phyloP scores from a whole-genome alignment of 2,888 invertebrate species.

The Pheosia tremula region DNA sequence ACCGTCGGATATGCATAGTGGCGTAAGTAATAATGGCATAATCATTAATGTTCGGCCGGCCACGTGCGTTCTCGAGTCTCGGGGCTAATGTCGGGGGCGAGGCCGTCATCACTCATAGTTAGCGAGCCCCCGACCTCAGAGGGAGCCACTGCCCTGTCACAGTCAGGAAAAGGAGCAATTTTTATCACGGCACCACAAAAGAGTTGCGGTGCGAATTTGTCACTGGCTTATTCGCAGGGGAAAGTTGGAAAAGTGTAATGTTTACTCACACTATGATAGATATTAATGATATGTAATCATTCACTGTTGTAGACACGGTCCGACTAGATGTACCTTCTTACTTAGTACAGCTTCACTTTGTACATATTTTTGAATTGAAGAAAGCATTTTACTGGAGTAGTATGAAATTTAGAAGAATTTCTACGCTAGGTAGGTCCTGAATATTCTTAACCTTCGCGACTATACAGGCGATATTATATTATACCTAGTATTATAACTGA shows the following conservation, averaged over 20 bases:
- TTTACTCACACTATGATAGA: slow-evolving; percentile 63
- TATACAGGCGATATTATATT: no score
- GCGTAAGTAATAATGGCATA: slow-evolving; percentile 46
- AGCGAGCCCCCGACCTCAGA: slow-evolving; percentile 58
- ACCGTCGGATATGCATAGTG: slow-evolving; percentile 33
- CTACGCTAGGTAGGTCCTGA: no score
- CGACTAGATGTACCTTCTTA: slow-evolving; percentile 1
- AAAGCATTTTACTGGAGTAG: no score
- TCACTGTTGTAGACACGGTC: slow-evolving; percentile 19
- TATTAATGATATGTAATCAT: slow-evolving; percentile 62
- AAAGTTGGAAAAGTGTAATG: slow-evolving; percentile 50
- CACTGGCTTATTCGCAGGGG: slow-evolving; percentile 69
- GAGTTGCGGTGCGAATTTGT: slow-evolving; percentile 79
- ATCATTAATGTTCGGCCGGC: slow-evolving; percentile 61
- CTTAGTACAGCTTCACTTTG: no score
- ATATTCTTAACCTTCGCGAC: no score
- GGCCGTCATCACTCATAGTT: slow-evolving; percentile 79
- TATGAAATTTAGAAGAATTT: no score
- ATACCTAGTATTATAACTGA: no score
- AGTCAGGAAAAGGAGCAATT: slow-evolving; percentile 70
- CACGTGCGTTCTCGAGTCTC: slow-evolving; percentile 59
- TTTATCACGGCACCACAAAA: slow-evolving; percentile 77
- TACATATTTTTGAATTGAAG: no score
- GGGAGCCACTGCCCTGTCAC: slow-evolving; percentile 62
- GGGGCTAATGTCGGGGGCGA: slow-evolving; percentile 69